Conservation (phyloP, 2,797 vertebrate species). For the Malurus splendens region DNA sequence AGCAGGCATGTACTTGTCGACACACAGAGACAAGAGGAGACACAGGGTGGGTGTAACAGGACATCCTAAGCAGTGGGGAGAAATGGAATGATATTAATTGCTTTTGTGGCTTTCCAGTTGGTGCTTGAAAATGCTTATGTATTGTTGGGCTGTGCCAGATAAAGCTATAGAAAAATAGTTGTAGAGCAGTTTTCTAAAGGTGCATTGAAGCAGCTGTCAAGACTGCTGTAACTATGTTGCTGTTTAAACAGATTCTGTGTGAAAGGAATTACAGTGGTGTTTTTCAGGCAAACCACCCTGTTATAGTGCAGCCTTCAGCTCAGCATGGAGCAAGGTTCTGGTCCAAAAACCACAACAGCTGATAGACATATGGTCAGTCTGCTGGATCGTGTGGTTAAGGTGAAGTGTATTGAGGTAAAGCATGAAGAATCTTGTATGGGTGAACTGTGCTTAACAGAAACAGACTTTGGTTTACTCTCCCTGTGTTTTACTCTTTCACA, state of each 20-base stretch:
- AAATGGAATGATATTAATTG: background rate
- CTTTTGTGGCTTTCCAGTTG: background rate
- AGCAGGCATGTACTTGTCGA: background rate
- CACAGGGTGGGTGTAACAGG: background rate
- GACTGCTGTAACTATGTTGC: background rate
- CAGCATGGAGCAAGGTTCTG: background rate
- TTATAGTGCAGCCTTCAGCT: background rate
- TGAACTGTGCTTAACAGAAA: background rate
- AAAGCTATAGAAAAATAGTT: background rate
- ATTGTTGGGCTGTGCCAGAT: background rate
- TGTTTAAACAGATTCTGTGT: background rate
- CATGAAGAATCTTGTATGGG: background rate
- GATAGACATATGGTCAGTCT: background rate
- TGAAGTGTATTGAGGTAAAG: background rate
- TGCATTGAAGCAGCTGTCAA: no score
- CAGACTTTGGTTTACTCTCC: background rate
- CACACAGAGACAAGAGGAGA: background rate
- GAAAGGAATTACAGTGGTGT: background rate
- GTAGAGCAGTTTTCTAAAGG: background rate
- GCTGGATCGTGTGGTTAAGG: background rate
- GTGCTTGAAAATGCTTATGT: background rate
- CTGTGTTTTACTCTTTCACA: background rate
- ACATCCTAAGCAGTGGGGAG: background rate
- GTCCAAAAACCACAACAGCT: background rate
- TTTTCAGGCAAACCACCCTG: background rate